These are phyloP conservation scores for Passerina amoena DNA, from an alignment of 2,113 vertebrate genomes.

Conservation along the genomic window DNA sequence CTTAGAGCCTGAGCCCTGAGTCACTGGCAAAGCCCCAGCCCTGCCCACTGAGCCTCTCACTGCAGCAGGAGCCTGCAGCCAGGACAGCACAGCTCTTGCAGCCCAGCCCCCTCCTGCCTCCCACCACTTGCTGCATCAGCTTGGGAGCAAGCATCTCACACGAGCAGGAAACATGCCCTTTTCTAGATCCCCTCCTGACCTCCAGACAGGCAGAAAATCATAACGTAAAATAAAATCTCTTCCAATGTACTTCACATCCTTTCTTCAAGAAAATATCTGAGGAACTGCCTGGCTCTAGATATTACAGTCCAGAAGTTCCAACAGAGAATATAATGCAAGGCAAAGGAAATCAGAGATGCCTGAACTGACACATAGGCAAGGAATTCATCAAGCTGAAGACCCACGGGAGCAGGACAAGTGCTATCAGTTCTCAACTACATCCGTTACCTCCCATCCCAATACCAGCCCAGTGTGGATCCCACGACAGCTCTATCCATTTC, in stretches of 20 bases:
- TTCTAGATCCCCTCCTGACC: neutral
- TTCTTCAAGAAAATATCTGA: neutral
- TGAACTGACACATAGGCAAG: neutral
- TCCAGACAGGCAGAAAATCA: neutral
- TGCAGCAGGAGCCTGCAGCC: neutral
- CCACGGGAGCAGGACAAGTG: neutral
- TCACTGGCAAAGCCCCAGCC: neutral
- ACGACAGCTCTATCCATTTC: neutral
- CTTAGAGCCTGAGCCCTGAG: neutral
- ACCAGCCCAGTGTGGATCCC: neutral
- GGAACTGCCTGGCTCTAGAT: neutral
- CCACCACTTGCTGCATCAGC: too few species aligned
- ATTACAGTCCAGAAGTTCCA: neutral
- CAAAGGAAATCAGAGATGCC: neutral
- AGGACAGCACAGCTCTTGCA: neutral
- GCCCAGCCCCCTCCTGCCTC: rapidly evolving
- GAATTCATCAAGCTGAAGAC: neutral
- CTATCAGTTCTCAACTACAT: neutral
- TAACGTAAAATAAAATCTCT: neutral
- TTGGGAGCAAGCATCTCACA: neutral
- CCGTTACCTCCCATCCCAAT: neutral
- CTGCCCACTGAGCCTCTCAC: neutral
- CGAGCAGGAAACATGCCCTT: rapidly evolving
- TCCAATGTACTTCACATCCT: rapidly evolving
- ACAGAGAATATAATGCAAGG: neutral